These are phyloP conservation scores for Busseola fusca DNA, from an alignment of 2,888 invertebrate species.

Conservation along the genomic window DNA sequence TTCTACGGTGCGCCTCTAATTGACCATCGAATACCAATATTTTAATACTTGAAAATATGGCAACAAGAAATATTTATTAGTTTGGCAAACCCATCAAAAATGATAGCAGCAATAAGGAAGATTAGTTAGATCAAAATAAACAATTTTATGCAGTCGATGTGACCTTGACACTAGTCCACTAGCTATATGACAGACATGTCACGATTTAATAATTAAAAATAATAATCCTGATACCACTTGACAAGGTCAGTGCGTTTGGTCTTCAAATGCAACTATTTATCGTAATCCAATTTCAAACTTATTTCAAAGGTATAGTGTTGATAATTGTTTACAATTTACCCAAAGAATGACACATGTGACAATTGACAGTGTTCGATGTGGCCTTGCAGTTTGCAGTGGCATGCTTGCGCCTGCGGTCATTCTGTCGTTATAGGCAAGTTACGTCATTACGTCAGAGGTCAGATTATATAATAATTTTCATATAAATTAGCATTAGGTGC, in stretches of 20 bases:
- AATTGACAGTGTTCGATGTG: conserved; percentile 54
- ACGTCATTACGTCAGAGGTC: conserved; percentile 50
- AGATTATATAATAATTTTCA: conserved; percentile 56
- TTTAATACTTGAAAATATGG: conserved; percentile 22
- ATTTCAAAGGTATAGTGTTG: conserved; percentile 21
- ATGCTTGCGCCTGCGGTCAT: conserved; percentile 57
- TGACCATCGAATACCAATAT: conserved; percentile 21
- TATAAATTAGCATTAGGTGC: conserved; percentile 7
- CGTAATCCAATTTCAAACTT: conserved; percentile 37
- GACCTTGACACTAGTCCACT: conserved; percentile 63
- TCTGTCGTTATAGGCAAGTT: conserved; percentile 42
- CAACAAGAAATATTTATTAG: background rate
- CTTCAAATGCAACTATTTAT: conserved; percentile 41
- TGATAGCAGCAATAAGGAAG: conserved; percentile 51
- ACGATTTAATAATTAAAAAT: conserved; percentile 68
- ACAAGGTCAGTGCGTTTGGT: conserved; percentile 72
- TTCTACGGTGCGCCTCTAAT: conserved; percentile 11
- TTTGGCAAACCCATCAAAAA: conserved; percentile 20
- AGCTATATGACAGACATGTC: conserved; percentile 64
- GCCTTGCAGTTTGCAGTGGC: conserved; percentile 59
- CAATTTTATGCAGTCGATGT: conserved; percentile 44
- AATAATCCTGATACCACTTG: conserved; percentile 64
- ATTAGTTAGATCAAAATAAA: conserved; percentile 44
- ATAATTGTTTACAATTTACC: conserved; percentile 28
- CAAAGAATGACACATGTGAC: conserved; percentile 62